phyloP scores from a whole-genome alignment of 2,888 invertebrate genomes.

The Metallyticus violacea region DNA sequence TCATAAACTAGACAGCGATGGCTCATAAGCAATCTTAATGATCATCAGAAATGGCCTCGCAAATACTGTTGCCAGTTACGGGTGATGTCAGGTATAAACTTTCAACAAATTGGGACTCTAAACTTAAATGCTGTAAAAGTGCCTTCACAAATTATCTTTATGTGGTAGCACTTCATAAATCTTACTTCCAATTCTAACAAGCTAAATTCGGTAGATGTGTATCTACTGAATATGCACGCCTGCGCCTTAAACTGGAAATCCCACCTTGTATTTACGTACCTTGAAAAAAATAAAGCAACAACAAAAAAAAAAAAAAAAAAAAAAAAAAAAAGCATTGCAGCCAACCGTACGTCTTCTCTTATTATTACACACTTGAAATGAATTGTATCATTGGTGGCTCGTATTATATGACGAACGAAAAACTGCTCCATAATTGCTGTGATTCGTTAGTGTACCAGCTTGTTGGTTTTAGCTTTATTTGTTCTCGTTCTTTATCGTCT shows the following conservation, averaged over 20 bases:
- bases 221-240: neutral
- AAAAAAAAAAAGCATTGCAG: neutral
- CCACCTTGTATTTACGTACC: neutral
- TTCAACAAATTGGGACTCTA: neutral
- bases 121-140: neutral
- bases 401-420: too few species aligned
- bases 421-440: too few species aligned
- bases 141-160: neutral
- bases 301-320: too few species aligned
- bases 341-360: neutral
- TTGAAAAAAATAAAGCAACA: neutral
- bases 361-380: neutral
- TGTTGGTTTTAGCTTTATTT: too few species aligned
- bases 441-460: too few species aligned
- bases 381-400: too few species aligned
- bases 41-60: neutral
- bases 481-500: too few species aligned
- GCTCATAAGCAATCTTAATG: neutral
- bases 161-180: neutral
- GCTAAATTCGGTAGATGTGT: neutral
- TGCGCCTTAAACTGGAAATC: neutral
- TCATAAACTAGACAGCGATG: neutral
- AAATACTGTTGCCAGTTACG: neutral
- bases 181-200: neutral
- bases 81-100: neutral